Evolutionary conservation across 2,797 vertebrate species (phyloP).

Genomic region (Labroides dimidiatus): DNA sequence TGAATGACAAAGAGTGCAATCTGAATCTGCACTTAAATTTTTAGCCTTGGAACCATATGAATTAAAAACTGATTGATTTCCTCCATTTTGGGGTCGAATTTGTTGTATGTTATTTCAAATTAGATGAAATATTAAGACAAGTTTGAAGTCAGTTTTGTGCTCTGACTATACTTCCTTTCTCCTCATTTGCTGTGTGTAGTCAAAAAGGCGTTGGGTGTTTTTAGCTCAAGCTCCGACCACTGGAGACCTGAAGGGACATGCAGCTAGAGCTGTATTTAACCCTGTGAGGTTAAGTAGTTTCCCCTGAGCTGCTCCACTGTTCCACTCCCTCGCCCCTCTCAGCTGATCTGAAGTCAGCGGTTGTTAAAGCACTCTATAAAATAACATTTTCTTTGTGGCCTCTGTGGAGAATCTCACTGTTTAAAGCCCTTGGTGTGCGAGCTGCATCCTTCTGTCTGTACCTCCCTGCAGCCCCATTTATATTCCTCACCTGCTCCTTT

Average conservation of each 20-base stretch:
- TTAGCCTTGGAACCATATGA: no score
- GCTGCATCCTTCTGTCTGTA: constrained; percentile 5
- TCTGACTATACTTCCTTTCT: neutral
- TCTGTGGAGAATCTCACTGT: constrained; percentile 17
- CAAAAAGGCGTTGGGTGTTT: constrained; percentile 28
- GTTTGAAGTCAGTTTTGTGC: neutral
- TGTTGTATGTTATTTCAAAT: no score
- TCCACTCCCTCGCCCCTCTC: constrained; percentile 25
- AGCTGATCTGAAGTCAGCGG: constrained; percentile 18
- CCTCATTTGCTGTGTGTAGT: constrained; percentile 1
- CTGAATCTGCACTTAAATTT: no score
- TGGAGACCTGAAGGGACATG: constrained; percentile 49
- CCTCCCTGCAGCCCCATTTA: constrained; percentile 33
- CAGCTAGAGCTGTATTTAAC: constrained; percentile 65
- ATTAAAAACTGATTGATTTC: no score
- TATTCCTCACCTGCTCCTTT: constrained; percentile 56
- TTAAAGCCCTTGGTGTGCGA: constrained; percentile 21
- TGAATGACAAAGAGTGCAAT: no score
- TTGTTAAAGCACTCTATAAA: constrained; percentile 24
- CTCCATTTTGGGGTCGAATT: no score
- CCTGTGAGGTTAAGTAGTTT: constrained; percentile 55
- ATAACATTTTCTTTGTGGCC: constrained; percentile 14
- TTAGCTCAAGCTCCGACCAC: constrained; percentile 26
- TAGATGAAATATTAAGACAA: neutral
- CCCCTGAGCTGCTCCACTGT: constrained; percentile 40